phyloP scores from a whole-genome alignment of 2,797 vertebrate species.

The Alcedo atthis region DNA sequence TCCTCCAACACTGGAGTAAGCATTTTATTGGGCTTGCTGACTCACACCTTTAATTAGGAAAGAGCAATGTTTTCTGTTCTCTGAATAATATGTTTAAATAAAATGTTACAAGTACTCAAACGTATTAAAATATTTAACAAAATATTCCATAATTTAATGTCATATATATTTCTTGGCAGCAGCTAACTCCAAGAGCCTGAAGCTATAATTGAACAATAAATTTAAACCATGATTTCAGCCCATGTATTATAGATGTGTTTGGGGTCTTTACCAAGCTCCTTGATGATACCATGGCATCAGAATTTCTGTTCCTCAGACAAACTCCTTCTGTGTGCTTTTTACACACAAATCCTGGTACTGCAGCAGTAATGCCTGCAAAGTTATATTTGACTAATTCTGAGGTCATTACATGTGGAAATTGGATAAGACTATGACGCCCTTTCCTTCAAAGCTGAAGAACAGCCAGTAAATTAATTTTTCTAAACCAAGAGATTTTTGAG shows the following conservation, averaged over 20 bases:
- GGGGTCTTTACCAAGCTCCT: slow-evolving; percentile 33
- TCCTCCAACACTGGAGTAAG: slow-evolving; percentile 35
- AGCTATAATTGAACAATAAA: slow-evolving; percentile 70
- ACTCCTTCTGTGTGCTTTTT: background rate
- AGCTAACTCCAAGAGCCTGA: slow-evolving; percentile 37
- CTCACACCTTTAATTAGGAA: slow-evolving; percentile 71
- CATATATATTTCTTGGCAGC: slow-evolving; percentile 67
- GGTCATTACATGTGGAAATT: background rate
- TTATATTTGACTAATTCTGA: slow-evolving; percentile 29
- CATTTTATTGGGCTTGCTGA: slow-evolving; percentile 60
- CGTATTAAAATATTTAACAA: slow-evolving; percentile 63
- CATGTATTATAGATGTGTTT: slow-evolving; percentile 62
- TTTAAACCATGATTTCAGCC: slow-evolving; percentile 48
- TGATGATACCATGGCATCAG: slow-evolving; percentile 24
- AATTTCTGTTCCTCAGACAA: slow-evolving; percentile 19
- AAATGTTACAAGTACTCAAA: slow-evolving; percentile 62
- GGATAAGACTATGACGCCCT: background rate
- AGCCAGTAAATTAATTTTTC: slow-evolving; percentile 16
- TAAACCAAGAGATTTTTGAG: background rate
- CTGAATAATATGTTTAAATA: slow-evolving; percentile 64
- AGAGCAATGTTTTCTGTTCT: slow-evolving; percentile 66
- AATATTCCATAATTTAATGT: slow-evolving; percentile 69
- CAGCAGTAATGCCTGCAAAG: background rate
- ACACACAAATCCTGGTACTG: background rate
- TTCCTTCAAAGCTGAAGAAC: slow-evolving; percentile 46